A percentile compares a stretch with the other conserved stretches of the same genome.
phyloP scores from a whole-genome alignment of 2,113 vertebrate genomes.

The Murina feae region DNA sequence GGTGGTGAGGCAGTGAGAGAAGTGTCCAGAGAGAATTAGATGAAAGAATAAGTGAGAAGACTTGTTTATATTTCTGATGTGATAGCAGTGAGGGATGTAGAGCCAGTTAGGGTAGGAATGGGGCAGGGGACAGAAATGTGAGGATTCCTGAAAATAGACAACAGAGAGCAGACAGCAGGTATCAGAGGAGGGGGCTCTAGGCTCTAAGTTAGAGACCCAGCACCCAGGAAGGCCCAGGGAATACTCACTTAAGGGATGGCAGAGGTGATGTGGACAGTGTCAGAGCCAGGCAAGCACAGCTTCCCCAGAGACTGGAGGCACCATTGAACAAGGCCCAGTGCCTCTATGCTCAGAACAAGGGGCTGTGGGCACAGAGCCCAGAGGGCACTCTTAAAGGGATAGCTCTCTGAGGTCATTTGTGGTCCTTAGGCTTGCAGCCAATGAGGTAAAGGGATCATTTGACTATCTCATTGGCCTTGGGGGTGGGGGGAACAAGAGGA shows the following conservation, averaged over 20 bases:
- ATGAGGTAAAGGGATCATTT: slow-evolving; percentile 60
- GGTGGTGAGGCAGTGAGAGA: background rate
- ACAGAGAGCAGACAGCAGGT: background rate
- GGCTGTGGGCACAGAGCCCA: slow-evolving; percentile 27
- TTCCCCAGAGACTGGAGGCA: slow-evolving; percentile 24
- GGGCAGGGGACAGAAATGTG: background rate
- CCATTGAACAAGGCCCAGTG: slow-evolving; percentile 36
- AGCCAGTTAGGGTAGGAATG: background rate
- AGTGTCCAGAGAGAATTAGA: background rate
- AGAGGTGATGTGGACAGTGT: slow-evolving; percentile 25
- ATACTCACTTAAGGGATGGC: slow-evolving; percentile 64
- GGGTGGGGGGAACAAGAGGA: background rate
- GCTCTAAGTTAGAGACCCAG: background rate
- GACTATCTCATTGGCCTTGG: slow-evolving; percentile 45
- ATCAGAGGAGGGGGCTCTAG: background rate
- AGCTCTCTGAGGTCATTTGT: slow-evolving; percentile 60
- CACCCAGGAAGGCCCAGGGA: background rate
- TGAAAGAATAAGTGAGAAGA: background rate
- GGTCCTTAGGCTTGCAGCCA: slow-evolving; percentile 48
- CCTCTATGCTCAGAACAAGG: background rate
- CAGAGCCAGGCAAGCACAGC: slow-evolving; percentile 37
- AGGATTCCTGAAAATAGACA: background rate
- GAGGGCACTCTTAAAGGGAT: slow-evolving; percentile 57
- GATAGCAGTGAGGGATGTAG: background rate
- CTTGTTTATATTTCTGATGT: slow-evolving; percentile 19